A percentile compares a stretch with the other conserved stretches of the same genome.
These are phyloP conservation scores for Vollenhovia emeryi DNA, from an alignment of 1,140 invertebrate genomes.

Conservation along the genomic window DNA sequence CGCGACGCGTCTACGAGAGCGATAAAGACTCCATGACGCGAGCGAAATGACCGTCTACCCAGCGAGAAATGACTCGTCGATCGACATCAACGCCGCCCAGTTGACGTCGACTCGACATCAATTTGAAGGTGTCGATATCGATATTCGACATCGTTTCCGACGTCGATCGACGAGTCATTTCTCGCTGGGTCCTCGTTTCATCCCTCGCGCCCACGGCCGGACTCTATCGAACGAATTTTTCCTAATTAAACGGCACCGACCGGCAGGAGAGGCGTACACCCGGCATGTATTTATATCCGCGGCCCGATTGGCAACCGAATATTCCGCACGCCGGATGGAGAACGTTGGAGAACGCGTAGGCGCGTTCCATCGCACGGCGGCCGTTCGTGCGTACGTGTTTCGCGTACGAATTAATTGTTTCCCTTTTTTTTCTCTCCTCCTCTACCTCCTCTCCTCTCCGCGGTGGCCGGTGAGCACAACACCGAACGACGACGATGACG, in stretches of 20 bases:
- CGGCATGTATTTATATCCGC: constrained; percentile 23
- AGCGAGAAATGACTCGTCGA: no score
- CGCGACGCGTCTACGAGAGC: background rate
- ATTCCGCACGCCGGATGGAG: constrained; percentile 69
- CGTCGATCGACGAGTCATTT: no score
- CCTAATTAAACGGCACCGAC: background rate
- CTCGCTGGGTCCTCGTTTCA: background rate
- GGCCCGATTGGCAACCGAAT: constrained; percentile 48
- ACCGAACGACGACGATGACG: constrained; percentile 7
- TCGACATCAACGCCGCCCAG: no score
- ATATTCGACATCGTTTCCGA: no score
- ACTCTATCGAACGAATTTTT: constrained; percentile 35
- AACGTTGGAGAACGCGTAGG: constrained; percentile 44
- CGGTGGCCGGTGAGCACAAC: constrained; percentile 34
- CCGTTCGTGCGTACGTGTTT: constrained; percentile 74
- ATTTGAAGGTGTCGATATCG: no score
- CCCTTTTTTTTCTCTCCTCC: constrained; percentile 41
- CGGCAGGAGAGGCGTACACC: background rate
- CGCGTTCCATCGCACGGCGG: constrained; percentile 58
- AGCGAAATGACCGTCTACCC: background rate
- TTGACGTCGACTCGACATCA: no score
- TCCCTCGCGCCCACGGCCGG: background rate
- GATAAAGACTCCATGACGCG: background rate
- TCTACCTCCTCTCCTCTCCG: background rate
- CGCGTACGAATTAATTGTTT: constrained; percentile 77